Evolutionary conservation across 1,140 invertebrate species (phyloP).

Genomic region (Drosophila persimilis): DNA sequence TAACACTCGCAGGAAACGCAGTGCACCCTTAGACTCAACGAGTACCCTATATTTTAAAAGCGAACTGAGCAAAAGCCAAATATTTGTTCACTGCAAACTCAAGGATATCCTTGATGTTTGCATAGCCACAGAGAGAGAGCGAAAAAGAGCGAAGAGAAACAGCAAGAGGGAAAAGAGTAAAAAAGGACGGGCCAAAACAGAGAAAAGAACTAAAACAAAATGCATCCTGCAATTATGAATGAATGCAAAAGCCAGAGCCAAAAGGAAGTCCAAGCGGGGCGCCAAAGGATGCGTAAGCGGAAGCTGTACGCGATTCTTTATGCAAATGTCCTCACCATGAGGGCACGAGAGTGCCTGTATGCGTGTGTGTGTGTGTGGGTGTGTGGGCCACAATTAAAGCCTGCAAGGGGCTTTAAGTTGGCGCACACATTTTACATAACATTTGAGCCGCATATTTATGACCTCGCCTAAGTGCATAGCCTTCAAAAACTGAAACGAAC

Average conservation of each 20-base stretch:
- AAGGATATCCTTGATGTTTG: conserved; percentile 78
- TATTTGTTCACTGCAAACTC: conserved; percentile 77
- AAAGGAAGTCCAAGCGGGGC: conserved; percentile 45
- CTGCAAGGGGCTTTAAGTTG: conserved; percentile 23
- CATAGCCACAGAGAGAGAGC: conserved; percentile 24
- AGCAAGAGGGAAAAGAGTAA: neutral
- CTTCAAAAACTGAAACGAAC: conserved; percentile 58
- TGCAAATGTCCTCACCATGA: conserved; percentile 25
- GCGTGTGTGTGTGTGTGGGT: neutral
- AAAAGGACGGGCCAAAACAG: too few relatives aligned
- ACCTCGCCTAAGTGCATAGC: conserved; percentile 76
- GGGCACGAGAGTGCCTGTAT: conserved; percentile 1
- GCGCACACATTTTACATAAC: conserved; percentile 49
- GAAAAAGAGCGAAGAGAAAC: neutral
- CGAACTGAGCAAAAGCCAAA: conserved; percentile 45
- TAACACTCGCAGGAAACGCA: too few relatives aligned
- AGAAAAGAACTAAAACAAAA: conserved; percentile 53
- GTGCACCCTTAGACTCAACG: too few relatives aligned
- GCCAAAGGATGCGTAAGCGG: conserved; percentile 52
- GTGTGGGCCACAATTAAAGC: conserved; percentile 16
- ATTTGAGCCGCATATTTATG: conserved; percentile 51
- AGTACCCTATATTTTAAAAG: neutral
- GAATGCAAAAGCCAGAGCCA: conserved; percentile 46
- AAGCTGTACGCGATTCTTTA: conserved; percentile 39
- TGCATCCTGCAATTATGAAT: conserved; percentile 78